Base-by-base conservation (phyloP, 2,888 invertebrate genomes). In the Silvanus unidentatus region DNA sequence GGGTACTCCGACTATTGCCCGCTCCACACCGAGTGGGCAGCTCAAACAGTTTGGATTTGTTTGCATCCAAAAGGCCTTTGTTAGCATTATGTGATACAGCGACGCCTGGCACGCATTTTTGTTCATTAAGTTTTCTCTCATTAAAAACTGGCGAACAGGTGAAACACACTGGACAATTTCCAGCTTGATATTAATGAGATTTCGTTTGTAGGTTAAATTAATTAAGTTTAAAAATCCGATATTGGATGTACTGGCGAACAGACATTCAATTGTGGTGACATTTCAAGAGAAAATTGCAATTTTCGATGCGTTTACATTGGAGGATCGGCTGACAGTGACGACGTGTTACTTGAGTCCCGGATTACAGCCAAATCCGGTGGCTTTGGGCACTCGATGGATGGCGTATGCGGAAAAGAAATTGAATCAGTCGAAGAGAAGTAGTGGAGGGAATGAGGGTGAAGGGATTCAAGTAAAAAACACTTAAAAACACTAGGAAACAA, bases 201-300 rank as follows among this genome's bases (percentile, higher is more conserved):
- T n/a, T n/a, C n/a, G n/a, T 29, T 57, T 56, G 48, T 72, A 88
- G 78, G 84, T 88, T 11, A 93, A 93, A 69, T 87, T 85, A 65
- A 89, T 93, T 57, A 92, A 93, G 72, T 96, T 94, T 75, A 93
- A 92, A 74, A 91, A 86, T 69, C 85, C 86, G 1, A 86, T 96
- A 41, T 77, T 88, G 60, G 93, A 93, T 66, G 86, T 96, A 48
- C 71, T 88, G 54, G 89, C 90, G n/a, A 95, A 94, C 74, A 85
- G 86, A 58, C 81, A 88, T 47, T 90, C 90, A 8, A 79, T 97
- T 38, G 88, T 89, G 11, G 85, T 93, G 2, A 86, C 91, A 0
- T 95, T 96, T 72, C 77, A 85, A 39, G 95, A 95, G 72, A 84
- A 88, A 48, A 86, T 96, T 55, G 91, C 93, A 0, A 86, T 95